These are phyloP conservation scores for Lepidurus packardi DNA, from an alignment of 1,140 invertebrate genomes.

Conservation along the genomic window DNA sequence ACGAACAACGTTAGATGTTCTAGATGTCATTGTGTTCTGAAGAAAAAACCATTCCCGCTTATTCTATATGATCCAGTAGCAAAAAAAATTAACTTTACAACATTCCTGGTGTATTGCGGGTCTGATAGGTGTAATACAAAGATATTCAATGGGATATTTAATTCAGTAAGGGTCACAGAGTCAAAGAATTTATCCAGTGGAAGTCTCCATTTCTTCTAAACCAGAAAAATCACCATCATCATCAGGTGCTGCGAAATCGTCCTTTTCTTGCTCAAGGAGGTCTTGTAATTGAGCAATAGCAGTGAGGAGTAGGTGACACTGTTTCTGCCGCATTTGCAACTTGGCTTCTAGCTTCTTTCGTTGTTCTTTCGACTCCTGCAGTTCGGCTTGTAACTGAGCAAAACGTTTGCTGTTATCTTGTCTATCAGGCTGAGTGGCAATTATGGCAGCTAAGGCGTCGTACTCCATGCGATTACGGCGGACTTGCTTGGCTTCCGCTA, in stretches of 20 bases:
- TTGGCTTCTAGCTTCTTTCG: conserved; percentile 67
- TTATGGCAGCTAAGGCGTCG: conserved; percentile 83
- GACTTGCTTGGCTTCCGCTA: conserved; percentile 68
- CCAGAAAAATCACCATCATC: background rate
- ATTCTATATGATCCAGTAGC: conserved; percentile 22
- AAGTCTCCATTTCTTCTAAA: conserved; percentile 13
- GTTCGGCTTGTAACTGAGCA: conserved; percentile 43
- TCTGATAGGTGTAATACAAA: conserved; percentile 5
- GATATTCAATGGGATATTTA: background rate
- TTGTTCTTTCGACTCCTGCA: conserved; percentile 63
- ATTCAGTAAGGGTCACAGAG: background rate
- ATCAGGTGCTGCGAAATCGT: background rate
- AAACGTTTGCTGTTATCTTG: conserved; percentile 53
- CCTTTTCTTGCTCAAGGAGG: conserved; percentile 47
- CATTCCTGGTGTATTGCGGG: conserved; percentile 26
- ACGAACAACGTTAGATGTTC: conserved; percentile 1
- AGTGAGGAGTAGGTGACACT: conserved; percentile 79
- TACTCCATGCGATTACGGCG: conserved; percentile 88
- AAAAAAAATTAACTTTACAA: background rate
- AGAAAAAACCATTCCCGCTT: conserved; percentile 22
- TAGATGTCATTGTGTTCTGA: background rate
- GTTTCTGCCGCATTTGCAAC: conserved; percentile 73
- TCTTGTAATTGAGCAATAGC: conserved; percentile 70
- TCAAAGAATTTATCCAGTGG: background rate
- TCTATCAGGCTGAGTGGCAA: conserved; percentile 81